Conservation (phyloP, 2,888 invertebrate genomes). For the Teleiodes luculella region DNA sequence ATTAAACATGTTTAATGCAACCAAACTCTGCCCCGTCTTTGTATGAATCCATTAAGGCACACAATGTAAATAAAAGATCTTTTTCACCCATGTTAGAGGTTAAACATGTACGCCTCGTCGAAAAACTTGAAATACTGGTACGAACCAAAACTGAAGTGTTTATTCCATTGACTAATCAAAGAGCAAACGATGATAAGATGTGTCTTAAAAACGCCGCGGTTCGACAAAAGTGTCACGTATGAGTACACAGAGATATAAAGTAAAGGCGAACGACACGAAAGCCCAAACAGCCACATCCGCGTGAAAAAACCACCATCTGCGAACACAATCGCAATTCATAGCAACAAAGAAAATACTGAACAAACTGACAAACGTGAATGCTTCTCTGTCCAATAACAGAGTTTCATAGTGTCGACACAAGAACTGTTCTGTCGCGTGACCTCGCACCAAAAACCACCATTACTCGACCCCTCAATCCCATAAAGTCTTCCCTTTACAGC, state of each 20-base stretch:
- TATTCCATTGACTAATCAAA: constrained; percentile 5
- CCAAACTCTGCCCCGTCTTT: background rate
- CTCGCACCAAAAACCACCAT: constrained; percentile 54
- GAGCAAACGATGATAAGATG: constrained; percentile 10
- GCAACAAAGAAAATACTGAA: constrained; percentile 68
- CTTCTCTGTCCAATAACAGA: constrained; percentile 70
- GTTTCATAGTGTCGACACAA: constrained; percentile 69
- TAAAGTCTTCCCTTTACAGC: constrained; percentile 33
- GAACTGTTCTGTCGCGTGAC: constrained; percentile 68
- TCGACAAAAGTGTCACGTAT: constrained; percentile 13
- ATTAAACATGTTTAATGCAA: background rate
- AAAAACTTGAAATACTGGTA: constrained; percentile 5
- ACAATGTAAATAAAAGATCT: background rate
- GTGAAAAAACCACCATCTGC: constrained; percentile 49
- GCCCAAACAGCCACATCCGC: constrained; percentile 27
- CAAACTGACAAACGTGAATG: constrained; percentile 62
- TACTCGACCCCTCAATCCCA: constrained; percentile 35
- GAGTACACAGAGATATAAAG: background rate
- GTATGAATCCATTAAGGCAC: background rate
- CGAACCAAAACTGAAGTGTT: background rate
- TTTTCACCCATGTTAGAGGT: background rate
- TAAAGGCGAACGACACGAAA: constrained; percentile 16
- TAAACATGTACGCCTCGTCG: background rate
- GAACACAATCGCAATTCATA: constrained; percentile 67
- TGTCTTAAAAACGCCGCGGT: background rate